Evolutionary conservation across 1,140 invertebrate genomes (phyloP), one percentile per base, ranked within the genome.

Genomic region (Archegozetes longisetosus): DNA sequence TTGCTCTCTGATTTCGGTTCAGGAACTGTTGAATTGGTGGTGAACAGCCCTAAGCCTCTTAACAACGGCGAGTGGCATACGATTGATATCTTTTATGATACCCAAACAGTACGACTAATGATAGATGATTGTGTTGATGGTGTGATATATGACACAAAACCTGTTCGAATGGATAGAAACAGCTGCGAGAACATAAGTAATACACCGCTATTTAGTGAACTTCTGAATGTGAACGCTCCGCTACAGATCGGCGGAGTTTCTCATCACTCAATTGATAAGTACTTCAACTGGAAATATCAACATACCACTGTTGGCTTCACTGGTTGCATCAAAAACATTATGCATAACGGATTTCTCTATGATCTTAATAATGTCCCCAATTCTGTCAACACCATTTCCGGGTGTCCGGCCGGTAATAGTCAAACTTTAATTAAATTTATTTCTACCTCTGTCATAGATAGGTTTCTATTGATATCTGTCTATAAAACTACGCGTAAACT

Each of bases 61-160:
- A 86, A 89, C 69, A 90, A 96, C 71, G 90, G 91, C 1, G 86
- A 89, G 69, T 97, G 93, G 93, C 93, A 97, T 73, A 78, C 87
- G 61, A 76, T 96, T 52, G 92, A 96, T 72, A 81, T 97, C 58
- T 93, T 93, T 70, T 92, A 90, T 85, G 84, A 89, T 68, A 90
- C 86, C 14, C 89, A 91, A 64, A 58, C 25, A 27, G 86, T 92
- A 0, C 78, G 85, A 67, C 82, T 96, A 77, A 84, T 93, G 13
- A 84, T 96, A 1, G 91, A 96, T 70, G 85, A 82, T 61, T 97
- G 92, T 70, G 84, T 83, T 69, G 84, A 84, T 0, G 87, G 88
- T 2, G 83, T 91, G 57, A 78, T 84, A 65, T 87, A 91, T 74
- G 89, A 94, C 70, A 46, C 60, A 26, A 63, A 66, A 86, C 82